These are phyloP conservation scores for Leuctra nigra DNA, from an alignment of 2,888 invertebrate genomes.

Conservation along the genomic window DNA sequence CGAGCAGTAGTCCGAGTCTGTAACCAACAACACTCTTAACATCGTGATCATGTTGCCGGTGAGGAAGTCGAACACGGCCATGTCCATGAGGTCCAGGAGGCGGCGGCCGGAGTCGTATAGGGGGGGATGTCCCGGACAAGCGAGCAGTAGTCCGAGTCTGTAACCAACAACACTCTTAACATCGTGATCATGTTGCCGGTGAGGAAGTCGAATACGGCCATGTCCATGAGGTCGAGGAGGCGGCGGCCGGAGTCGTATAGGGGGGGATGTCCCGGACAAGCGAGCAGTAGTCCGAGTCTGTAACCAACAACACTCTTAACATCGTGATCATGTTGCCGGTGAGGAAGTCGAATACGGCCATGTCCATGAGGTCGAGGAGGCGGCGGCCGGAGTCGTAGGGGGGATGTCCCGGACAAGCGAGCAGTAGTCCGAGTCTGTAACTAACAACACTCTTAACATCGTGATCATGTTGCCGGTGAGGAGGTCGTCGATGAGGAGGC, in stretches of 20 bases:
- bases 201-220: constrained; percentile 93
- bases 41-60: constrained; percentile 98
- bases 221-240: constrained; percentile 90
- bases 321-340: constrained; percentile 98
- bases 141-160: constrained; percentile 85
- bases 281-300: constrained; percentile 85
- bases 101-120: constrained; percentile 90
- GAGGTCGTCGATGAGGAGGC: constrained; percentile 92
- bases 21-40: too few relatives aligned
- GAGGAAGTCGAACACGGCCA: constrained; percentile 93
- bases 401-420: constrained; percentile 76
- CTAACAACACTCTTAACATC: too few relatives aligned
- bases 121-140: constrained; percentile 77
- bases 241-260: constrained; percentile 90
- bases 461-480: constrained; percentile 97
- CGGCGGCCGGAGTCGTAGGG: constrained; percentile 90
- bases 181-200: constrained; percentile 98
- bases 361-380: constrained; percentile 90
- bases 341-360: constrained; percentile 93
- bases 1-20: constrained; percentile 85
- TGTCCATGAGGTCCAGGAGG: constrained; percentile 90
- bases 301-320: too few relatives aligned
- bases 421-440: constrained; percentile 82
- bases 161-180: too few relatives aligned
- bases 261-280: constrained; percentile 77